These are phyloP conservation scores for Cosmorhoe ocellata DNA, from an alignment of 2,888 invertebrate genomes.

Conservation along the genomic window DNA sequence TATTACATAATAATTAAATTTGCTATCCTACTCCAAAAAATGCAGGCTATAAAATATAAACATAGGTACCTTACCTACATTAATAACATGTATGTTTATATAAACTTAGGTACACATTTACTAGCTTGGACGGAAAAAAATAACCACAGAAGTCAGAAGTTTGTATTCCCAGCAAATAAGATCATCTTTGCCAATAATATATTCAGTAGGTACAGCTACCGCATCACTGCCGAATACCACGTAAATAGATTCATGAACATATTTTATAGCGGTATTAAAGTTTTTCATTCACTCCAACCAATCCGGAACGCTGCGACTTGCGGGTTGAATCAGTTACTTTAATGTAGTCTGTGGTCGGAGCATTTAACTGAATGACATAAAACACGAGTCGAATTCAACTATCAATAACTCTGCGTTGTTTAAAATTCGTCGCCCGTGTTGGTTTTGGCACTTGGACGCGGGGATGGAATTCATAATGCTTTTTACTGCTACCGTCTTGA, in stretches of 20 bases:
- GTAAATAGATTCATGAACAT: slow-evolving; percentile 12
- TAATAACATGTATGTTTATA: no score
- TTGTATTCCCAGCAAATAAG: not conserved
- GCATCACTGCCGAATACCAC: slow-evolving; percentile 22
- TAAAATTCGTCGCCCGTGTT: slow-evolving; percentile 70
- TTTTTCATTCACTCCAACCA: slow-evolving; percentile 26
- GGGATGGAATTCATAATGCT: slow-evolving; percentile 67
- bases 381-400: slow-evolving; percentile 57
- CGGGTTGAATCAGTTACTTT: not conserved
- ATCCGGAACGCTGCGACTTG: slow-evolving; percentile 1
- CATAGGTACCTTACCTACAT: no score
- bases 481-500: slow-evolving; percentile 57
- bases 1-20: no score
- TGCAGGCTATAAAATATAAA: no score
- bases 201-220: slow-evolving; percentile 29
- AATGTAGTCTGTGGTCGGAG: slow-evolving; percentile 3
- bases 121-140: no score
- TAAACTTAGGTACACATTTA: no score
- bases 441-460: slow-evolving; percentile 71
- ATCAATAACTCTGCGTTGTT: slow-evolving; percentile 66
- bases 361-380: slow-evolving; percentile 49
- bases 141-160: no score
- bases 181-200: not conserved
- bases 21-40: no score
- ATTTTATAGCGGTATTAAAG: slow-evolving; percentile 14